phyloP scores from a whole-genome alignment of 35 echinoderm and acorn worm genomes.

The Eucidaris tribuloides region DNA sequence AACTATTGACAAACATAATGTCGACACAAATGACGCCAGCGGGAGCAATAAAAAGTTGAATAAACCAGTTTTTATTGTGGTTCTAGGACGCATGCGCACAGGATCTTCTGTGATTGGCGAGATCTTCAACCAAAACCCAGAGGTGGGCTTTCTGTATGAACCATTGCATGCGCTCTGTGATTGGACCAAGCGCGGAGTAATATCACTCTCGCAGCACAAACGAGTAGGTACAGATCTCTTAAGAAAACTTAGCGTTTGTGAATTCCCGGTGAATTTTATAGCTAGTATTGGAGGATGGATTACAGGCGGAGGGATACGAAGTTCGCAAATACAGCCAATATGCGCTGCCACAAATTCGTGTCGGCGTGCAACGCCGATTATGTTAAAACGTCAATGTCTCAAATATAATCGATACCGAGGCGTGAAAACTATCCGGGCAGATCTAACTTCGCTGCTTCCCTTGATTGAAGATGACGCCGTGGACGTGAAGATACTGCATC shows the following conservation, averaged over 20 bases:
- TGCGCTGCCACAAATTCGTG: constrained; percentile 26
- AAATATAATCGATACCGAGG: constrained; percentile 7
- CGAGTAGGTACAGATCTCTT: neutral
- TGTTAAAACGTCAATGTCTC: constrained; percentile 24
- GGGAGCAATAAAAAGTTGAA: neutral
- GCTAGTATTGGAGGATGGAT: constrained; percentile 13
- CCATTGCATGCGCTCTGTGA: constrained; percentile 49
- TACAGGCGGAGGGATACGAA: constrained; percentile 8
- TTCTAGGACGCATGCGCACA: constrained; percentile 70
- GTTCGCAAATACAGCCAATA: neutral
- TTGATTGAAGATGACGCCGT: constrained; percentile 28
- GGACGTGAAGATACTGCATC: constrained; percentile 78
- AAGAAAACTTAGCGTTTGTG: constrained; percentile 28
- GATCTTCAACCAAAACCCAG: constrained; percentile 78
- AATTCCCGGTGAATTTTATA: constrained; percentile 36
- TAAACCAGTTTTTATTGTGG: constrained; percentile 17
- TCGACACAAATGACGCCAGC: neutral
- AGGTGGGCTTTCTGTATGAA: constrained; percentile 73
- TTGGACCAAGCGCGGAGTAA: neutral
- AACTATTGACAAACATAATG: neutral
- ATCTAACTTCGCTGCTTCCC: constrained; percentile 35
- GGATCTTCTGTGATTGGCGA: constrained; percentile 78
- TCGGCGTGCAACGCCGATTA: neutral
- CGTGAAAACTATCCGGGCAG: constrained; percentile 53
- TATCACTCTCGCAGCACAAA: neutral